These are phyloP conservation scores for Drosophila cyrtoloma DNA, from an alignment of 2,888 invertebrate genomes.

Conservation along the genomic window DNA sequence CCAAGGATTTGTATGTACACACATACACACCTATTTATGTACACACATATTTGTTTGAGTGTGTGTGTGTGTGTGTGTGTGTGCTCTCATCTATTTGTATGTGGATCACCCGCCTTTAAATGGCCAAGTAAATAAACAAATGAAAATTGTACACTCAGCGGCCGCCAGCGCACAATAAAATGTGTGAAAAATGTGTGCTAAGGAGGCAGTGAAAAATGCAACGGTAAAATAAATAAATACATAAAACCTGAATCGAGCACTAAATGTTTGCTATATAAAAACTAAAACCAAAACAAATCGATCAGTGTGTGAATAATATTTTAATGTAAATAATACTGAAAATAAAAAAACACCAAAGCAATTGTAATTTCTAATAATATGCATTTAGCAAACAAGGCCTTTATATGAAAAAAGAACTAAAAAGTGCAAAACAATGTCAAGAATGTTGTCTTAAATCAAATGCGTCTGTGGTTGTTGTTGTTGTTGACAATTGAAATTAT, in stretches of 20 bases:
- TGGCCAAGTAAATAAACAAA: conserved; percentile 80
- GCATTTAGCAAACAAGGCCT: not conserved
- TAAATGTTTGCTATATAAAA: conserved; percentile 48
- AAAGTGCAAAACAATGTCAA: conserved; percentile 23
- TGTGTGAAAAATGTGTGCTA: conserved; percentile 73
- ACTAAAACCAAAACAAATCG: conserved; percentile 63
- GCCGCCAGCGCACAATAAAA: conserved; percentile 67
- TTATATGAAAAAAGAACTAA: conserved; percentile 5
- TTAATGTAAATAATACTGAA: not conserved
- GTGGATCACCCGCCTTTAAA: conserved; percentile 67
- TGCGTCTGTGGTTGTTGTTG: conserved; percentile 5
- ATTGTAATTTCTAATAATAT: not conserved
- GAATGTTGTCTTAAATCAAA: conserved; percentile 20
- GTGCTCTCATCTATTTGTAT: conserved; percentile 48
- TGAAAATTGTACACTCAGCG: conserved; percentile 73
- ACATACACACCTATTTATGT: not conserved
- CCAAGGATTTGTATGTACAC: conserved; percentile 62
- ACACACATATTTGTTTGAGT: not conserved
- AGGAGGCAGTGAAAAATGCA: conserved; percentile 66
- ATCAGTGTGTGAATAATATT: conserved; percentile 56
- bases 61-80: conserved; percentile 12
- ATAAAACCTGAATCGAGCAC: conserved; percentile 44
- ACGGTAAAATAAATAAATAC: conserved; percentile 65
- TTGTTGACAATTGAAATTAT: conserved; percentile 16
- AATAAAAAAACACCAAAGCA: not conserved